Percentiles rank a stretch among this genome's conserved stretches.
These are phyloP conservation scores for Steatornis caripensis DNA, from an alignment of 2,113 vertebrate genomes.

Conservation along the genomic window DNA sequence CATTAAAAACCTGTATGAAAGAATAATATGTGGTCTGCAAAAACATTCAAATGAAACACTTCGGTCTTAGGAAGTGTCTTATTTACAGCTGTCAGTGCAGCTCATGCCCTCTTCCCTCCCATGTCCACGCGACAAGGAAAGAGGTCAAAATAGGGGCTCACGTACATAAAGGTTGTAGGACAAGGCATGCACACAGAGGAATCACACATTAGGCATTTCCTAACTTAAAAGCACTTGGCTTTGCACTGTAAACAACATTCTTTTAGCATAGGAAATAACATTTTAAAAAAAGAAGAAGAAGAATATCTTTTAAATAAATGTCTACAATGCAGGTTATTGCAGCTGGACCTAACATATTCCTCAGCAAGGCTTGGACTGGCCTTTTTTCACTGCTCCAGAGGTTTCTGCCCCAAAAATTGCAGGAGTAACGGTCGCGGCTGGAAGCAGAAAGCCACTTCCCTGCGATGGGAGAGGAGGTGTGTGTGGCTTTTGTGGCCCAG, in stretches of 20 bases:
- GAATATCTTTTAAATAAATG: background rate
- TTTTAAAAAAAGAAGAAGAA: background rate
- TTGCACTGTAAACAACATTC: constrained; percentile 52
- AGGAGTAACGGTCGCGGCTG: accelerated
- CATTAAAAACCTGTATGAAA: constrained; percentile 38
- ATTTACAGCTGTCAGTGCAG: constrained; percentile 1
- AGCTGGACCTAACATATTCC: background rate
- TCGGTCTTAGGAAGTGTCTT: constrained; percentile 36
- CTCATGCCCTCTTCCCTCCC: background rate
- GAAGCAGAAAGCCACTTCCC: background rate
- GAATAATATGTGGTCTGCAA: constrained; percentile 38
- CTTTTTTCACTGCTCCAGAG: background rate
- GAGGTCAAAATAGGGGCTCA: background rate
- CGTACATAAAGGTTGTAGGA: background rate
- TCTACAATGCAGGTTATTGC: background rate
- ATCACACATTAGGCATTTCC: constrained; percentile 60
- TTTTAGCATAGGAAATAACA: constrained; percentile 26
- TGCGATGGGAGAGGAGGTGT: background rate
- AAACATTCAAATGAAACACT: background rate
- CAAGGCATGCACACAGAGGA: background rate
- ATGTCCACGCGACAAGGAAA: background rate
- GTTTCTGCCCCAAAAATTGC: background rate
- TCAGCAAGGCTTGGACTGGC: background rate
- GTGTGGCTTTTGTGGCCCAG: background rate
- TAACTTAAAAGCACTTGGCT: constrained; percentile 61